Conservation (phyloP, 2,888 invertebrate species). For the Cerceris rybyensis region DNA sequence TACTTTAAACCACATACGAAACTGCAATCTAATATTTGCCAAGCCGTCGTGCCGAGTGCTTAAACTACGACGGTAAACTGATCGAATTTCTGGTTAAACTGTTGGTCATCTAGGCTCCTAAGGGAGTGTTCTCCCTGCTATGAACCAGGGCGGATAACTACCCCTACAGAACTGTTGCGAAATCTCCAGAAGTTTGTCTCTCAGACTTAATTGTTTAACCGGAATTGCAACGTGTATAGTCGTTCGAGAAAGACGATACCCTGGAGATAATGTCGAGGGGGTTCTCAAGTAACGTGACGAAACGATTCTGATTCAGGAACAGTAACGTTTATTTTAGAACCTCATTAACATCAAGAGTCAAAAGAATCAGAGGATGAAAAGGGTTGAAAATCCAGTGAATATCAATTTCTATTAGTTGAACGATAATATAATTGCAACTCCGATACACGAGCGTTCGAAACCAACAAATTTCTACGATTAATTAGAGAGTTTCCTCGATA, state of each 20-base stretch:
- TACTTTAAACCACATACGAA: constrained; percentile 24
- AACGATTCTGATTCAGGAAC: no score
- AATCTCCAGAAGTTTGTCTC: constrained; percentile 55
- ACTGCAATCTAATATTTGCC: constrained; percentile 49
- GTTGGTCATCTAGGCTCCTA: constrained; percentile 59
- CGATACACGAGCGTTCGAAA: no score
- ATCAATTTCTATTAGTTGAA: no score
- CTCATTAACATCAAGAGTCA: no score
- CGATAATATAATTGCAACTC: no score
- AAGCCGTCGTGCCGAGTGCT: constrained; percentile 23
- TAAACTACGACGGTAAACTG: constrained; percentile 57
- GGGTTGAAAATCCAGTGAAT: no score
- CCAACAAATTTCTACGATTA: no score
- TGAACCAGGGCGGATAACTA: constrained; percentile 48
- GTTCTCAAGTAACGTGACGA: no score
- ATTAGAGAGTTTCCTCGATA: no score
- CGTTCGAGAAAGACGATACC: constrained; percentile 29
- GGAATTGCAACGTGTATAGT: constrained; percentile 33
- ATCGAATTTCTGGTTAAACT: constrained; percentile 67
- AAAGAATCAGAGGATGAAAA: no score
- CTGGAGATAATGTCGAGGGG: constrained; percentile 4
- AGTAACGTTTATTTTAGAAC: no score
- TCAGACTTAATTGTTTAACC: constrained; percentile 55
- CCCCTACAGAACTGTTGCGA: constrained; percentile 51
- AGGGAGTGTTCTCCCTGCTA: constrained; percentile 33